Conservation (phyloP, 2,888 invertebrate species). For the Nowickia ferox region DNA sequence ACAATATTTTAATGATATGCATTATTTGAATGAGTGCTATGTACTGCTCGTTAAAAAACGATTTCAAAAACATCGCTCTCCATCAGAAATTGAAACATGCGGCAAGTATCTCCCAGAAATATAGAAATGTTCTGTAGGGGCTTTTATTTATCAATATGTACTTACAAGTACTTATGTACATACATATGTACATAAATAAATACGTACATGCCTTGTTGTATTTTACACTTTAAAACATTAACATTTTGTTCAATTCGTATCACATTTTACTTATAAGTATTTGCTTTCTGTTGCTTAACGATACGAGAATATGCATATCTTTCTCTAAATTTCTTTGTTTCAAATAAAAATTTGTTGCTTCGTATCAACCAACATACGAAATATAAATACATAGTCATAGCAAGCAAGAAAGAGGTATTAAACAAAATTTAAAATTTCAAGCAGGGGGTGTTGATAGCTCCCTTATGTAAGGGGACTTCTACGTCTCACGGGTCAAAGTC, state of each 20-base stretch:
- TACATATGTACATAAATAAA: background rate
- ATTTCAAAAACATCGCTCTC: no score
- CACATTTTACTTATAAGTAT: conserved; percentile 17
- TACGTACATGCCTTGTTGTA: background rate
- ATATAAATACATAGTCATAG: background rate
- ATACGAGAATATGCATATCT: conserved; percentile 2
- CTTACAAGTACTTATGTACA: no score
- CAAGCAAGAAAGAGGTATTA: background rate
- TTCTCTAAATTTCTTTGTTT: conserved; percentile 57
- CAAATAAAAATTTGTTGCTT: conserved; percentile 39
- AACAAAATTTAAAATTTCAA: conserved; percentile 4
- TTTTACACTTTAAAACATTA: background rate
- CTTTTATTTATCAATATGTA: no score
- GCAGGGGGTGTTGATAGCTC: conserved; percentile 53
- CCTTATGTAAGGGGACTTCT: conserved; percentile 52
- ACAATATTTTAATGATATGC: no score
- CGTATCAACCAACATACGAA: conserved; percentile 41
- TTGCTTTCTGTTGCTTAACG: conserved; percentile 13
- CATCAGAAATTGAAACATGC: no score
- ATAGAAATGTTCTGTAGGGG: no score
- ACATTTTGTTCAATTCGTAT: conserved; percentile 16
- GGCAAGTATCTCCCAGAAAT: no score
- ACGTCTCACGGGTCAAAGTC: conserved; percentile 80
- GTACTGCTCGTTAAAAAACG: no score
- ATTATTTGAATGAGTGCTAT: no score